Base-by-base conservation (phyloP, 2,888 invertebrate species). In the Abscondita cerata region DNA sequence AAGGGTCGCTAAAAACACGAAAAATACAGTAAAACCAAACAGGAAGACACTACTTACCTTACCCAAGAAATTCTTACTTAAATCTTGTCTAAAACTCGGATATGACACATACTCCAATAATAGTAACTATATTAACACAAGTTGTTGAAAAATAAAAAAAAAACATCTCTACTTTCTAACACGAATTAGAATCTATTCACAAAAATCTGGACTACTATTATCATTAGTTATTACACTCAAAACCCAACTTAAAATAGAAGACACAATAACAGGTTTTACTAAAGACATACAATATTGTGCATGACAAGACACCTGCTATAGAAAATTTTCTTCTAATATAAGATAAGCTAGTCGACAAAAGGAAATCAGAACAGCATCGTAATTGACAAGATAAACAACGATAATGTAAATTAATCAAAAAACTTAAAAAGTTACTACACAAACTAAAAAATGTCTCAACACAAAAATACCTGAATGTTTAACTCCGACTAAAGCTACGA, bases 341-440 rank as follows among this genome's bases (percentile, higher is more conserved):
- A 40, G 40, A 40, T 40, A 40, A 40, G 40, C 13, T 13, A 40
- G 40, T 15, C 15, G 40, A 40, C 40, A 40, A 40, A 40, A 40
- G 13, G 16, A 12, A 25, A 25, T 2, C 25, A n/a, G n/a, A n/a
- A n/a, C n/a, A n/a, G n/a, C n/a, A n/a, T 40, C 2, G 40, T 15
- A 40, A 15, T 40, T 40, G 40, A 13, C 40, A 40, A 55, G 64
- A 15, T 64, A 67, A 64, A 64, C 38, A 5, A 40, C 6, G 20
- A 13, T 52, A 60, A 5, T 67, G 67, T 56, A 66, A 52, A 54
- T 58, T 52, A 11, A 44, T 36, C 8, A 56, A 52, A 25, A 62
- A 65, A 53, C 53, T 67, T 33, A 61, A 68, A 59, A 48, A 59
- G 15, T 2, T 62, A 47, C 3, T 33, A 34, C 9, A 66, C 34